These are phyloP conservation scores for Alosa sapidissima DNA, from an alignment of 2,797 vertebrate species.

Conservation along the genomic window DNA sequence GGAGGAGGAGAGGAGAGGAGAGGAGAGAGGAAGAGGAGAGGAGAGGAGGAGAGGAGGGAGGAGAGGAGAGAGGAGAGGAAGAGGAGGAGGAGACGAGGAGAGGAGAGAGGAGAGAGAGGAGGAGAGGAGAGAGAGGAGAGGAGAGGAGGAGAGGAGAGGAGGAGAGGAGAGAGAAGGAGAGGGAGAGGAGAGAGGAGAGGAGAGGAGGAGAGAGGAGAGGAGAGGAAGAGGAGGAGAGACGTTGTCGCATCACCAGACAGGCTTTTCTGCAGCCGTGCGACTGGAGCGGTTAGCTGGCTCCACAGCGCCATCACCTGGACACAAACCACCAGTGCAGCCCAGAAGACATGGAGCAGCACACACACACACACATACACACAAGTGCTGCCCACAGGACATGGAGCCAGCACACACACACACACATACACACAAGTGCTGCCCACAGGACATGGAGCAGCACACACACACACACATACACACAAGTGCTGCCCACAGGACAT, in stretches of 20 bases:
- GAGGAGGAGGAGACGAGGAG: neutral
- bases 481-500: no score
- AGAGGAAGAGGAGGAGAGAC: neutral
- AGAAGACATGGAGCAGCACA: neutral
- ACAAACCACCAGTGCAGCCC: constrained; percentile 48
- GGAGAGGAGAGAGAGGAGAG: constrained; percentile 30
- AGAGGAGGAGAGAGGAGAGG: neutral
- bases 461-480: neutral
- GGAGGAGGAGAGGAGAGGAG: no score
- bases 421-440: neutral
- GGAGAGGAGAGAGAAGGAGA: neutral
- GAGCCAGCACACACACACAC: neutral
- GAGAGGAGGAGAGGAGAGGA: constrained; percentile 24
- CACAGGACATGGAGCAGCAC: no score
- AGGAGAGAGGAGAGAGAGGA: neutral
- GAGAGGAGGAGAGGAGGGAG: constrained; percentile 37
- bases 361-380: neutral
- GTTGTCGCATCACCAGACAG: constrained; percentile 29
- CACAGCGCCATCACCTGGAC: constrained; percentile 80
- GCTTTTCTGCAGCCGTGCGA: constrained; percentile 27
- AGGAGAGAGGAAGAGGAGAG: constrained; percentile 35
- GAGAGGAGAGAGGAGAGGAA: neutral
- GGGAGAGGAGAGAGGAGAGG: neutral
- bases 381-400: neutral
- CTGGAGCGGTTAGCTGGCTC: constrained; percentile 58